A percentile compares a stretch with the other conserved stretches of the same genome.
Conservation (phyloP, 2,797 vertebrate genomes). For the Pseudomugil tenellus region DNA sequence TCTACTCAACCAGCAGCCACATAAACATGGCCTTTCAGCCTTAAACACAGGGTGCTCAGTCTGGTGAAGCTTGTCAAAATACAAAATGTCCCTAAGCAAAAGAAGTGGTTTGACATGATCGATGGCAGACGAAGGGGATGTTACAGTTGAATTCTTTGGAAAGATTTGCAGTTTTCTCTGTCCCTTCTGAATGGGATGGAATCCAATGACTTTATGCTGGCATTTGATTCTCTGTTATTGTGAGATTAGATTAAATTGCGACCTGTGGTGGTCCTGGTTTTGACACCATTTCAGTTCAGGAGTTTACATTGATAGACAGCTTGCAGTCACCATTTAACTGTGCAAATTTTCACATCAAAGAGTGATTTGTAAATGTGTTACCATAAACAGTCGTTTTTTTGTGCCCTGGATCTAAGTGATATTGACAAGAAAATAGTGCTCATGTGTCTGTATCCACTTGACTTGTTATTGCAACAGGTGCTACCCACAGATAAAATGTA, state of each 20-base stretch:
- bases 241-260: conserved; percentile 60
- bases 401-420: conserved; percentile 55
- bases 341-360: conserved; percentile 69
- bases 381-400: conserved; percentile 56
- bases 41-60: conserved; percentile 71
- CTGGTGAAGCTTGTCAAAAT: conserved; percentile 71
- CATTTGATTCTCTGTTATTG: conserved; percentile 45
- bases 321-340: conserved; percentile 43
- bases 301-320: conserved; percentile 41
- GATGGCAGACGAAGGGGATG: conserved; percentile 59
- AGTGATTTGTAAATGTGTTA: conserved; percentile 60
- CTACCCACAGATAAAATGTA: conserved; percentile 75
- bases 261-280: conserved; percentile 33
- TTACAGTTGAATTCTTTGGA: conserved; percentile 50
- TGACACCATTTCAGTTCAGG: conserved; percentile 15
- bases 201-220: conserved; percentile 46
- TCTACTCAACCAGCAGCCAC: conserved; percentile 63
- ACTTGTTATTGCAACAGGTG: conserved; percentile 81
- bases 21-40: conserved; percentile 69
- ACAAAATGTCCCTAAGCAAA: conserved; percentile 68
- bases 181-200: conserved; percentile 38
- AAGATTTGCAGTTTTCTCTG: conserved; percentile 50
- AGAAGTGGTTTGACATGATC: conserved; percentile 66
- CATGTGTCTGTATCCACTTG: conserved; percentile 73
- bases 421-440: conserved; percentile 70